These are phyloP conservation scores for Ptychodera flava DNA, from an alignment of 35 echinoderm and acorn worm species.

Conservation along the genomic window DNA sequence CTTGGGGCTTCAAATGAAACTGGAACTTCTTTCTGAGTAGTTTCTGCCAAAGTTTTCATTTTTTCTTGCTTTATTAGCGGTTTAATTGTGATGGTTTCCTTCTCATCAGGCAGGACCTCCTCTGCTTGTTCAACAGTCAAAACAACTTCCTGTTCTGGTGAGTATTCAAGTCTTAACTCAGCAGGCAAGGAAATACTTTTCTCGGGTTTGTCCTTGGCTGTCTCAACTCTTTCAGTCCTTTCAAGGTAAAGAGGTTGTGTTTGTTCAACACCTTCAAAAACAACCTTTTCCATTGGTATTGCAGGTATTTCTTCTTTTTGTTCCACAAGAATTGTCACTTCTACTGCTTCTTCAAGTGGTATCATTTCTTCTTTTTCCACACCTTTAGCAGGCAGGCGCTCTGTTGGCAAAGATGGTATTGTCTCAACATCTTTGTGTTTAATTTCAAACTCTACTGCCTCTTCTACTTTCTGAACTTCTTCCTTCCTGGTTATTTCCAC, in stretches of 20 bases:
- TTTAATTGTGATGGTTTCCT: neutral
- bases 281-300: neutral
- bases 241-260: neutral
- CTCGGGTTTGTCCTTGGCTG: neutral
- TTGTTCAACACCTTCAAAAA: neutral
- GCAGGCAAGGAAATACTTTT: neutral
- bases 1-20: conserved; percentile 14
- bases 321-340: neutral
- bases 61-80: neutral
- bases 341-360: conserved; percentile 18
- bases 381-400: neutral
- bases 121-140: neutral
- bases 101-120: neutral
- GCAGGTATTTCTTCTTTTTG: neutral
- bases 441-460: conserved; percentile 23
- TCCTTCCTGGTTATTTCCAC: neutral
- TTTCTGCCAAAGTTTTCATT: neutral
- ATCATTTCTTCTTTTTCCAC: neutral
- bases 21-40: conserved; percentile 12
- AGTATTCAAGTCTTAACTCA: neutral
- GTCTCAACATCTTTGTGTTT: conserved; percentile 25
- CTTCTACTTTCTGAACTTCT: conserved; percentile 3
- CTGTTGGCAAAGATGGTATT: neutral
- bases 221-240: neutral
- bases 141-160: conserved; percentile 7